phyloP scores from a whole-genome alignment of 2,113 vertebrate species.

The Tragelaphus scriptus region DNA sequence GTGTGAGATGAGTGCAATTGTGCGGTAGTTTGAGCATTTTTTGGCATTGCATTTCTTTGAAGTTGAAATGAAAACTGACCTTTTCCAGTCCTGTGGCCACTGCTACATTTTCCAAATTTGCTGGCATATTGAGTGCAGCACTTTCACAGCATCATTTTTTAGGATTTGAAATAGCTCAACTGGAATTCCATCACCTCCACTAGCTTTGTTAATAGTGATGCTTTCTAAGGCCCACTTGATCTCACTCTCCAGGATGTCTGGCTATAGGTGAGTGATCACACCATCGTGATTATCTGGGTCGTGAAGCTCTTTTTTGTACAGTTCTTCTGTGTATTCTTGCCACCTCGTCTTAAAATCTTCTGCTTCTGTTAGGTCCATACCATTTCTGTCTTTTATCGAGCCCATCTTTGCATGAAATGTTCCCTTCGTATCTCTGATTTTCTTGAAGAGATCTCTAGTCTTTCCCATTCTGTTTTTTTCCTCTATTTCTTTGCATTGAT shows the following conservation, averaged over 20 bases:
- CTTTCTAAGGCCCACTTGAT: background rate
- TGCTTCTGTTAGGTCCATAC: background rate
- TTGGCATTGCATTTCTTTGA: background rate
- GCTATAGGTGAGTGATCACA: background rate
- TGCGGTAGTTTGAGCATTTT: background rate
- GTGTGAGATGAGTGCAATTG: background rate
- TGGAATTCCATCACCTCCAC: background rate
- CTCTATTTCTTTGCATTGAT: background rate
- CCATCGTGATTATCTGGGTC: background rate
- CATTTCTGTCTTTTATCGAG: background rate
- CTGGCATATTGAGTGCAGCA: background rate
- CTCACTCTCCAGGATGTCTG: background rate
- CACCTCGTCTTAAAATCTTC: background rate
- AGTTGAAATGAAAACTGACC: background rate
- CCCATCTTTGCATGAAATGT: background rate
- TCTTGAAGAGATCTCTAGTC: background rate
- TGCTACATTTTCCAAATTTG: background rate
- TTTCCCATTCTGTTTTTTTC: background rate
- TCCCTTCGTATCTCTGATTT: too few species aligned
- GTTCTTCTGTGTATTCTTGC: background rate
- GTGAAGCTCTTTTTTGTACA: background rate
- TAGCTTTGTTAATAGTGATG: background rate
- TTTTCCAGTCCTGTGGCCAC: background rate
- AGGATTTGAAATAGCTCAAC: background rate
- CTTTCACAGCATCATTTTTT: background rate